Base-by-base conservation (phyloP, 2,797 vertebrate species). In the Gymnoscopelus microlampas region DNA sequence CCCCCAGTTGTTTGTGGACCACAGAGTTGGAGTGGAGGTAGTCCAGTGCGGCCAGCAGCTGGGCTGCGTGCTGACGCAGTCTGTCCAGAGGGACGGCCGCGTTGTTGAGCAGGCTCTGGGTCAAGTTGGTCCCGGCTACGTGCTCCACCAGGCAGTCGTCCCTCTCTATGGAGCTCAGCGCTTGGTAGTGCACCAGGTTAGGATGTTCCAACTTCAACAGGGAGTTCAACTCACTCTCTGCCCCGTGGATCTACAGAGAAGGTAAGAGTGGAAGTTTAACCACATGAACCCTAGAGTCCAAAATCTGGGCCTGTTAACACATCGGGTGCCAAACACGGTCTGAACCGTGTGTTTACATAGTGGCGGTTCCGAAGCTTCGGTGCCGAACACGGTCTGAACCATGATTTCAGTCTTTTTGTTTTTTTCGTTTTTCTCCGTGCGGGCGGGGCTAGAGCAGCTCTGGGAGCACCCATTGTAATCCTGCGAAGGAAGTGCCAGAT, bases 11-110 rank as follows among this genome's bases (percentile, higher is more conserved):
- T 77, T 98, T 98, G 91, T 99, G 98, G 0, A 99, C 98, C 68
- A 99, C 98, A 0, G 97, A 98, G 89, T 96, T 98, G 81, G 51
- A 87, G 88, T 99, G 98, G 72, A 99, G 93, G 78, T 97, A 99
- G 85, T 98, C 91, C 0, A 99, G 95, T 15, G 94, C 96, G 0
- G 93, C 83, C 65, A 99, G 86, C 63, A 99, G 95, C 92, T 99
- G 97, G 3, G 78, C 74, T 0, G 94, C 70, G 1, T 96, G 95
- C 26, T 91, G 94, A 63, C 96, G 96, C 19, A 99, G 89, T 82
- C 95, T 94, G 39, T 96, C 96, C 58, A 93, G 0, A 0, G 96
- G 87, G 63, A 97, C 39, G 0, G 95, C 92, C n/a, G 80, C 71
- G 0, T 93, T 87, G 56, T 81, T 81, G 58, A 78, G 61, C 9